Evolutionary conservation across 53 echinoderm and acorn worm species (phyloP).

Genomic region (Mesocentrotus franciscanus): DNA sequence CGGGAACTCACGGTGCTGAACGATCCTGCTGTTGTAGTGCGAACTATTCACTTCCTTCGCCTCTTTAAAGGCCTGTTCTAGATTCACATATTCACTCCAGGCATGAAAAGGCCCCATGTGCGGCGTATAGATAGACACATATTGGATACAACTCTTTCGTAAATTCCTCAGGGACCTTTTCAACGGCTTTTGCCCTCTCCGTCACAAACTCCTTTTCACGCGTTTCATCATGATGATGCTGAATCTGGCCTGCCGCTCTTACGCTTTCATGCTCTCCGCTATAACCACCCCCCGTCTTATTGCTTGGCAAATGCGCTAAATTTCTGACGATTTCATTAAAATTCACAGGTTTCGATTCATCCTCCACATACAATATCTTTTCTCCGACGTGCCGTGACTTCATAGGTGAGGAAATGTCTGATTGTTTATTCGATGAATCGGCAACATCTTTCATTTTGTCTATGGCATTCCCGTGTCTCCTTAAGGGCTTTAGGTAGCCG

Average conservation of each 20-base stretch:
- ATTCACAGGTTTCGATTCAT: not conserved
- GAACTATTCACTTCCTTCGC: constrained; percentile 63
- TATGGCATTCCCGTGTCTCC: not conserved
- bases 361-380: not conserved
- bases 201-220: not conserved
- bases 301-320: constrained; percentile 11
- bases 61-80: constrained; percentile 72
- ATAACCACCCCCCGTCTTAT: not conserved
- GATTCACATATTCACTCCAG: constrained; percentile 80
- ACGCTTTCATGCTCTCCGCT: not conserved
- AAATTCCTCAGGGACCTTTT: not conserved
- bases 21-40: constrained; percentile 56
- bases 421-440: not conserved
- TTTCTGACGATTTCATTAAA: constrained; percentile 48
- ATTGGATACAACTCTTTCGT: constrained; percentile 69
- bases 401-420: not conserved
- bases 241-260: too few species aligned
- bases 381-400: not conserved
- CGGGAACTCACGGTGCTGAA: constrained; percentile 67
- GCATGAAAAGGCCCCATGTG: constrained; percentile 72
- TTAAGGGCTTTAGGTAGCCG: not conserved
- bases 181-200: not conserved
- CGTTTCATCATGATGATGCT: not conserved
- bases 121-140: constrained; percentile 76
- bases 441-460: constrained; percentile 10